Conservation (phyloP, 2,797 vertebrate genomes). For the Chloroceryle amazona region DNA sequence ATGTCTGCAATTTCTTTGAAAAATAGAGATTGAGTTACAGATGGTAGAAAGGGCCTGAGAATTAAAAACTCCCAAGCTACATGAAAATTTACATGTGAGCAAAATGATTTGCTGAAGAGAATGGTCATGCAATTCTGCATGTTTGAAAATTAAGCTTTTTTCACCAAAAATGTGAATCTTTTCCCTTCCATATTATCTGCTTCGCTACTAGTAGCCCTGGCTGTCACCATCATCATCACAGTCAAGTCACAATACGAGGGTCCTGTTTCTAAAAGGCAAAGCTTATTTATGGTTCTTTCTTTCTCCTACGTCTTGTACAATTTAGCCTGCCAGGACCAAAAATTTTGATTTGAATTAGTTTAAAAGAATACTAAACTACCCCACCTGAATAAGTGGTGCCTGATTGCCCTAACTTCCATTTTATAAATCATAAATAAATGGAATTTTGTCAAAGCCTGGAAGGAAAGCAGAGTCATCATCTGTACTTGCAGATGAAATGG, state of each 20-base stretch:
- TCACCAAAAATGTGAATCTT: slow-evolving; percentile 1
- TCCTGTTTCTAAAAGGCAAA: slow-evolving; percentile 8
- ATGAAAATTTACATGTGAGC: slow-evolving; percentile 67
- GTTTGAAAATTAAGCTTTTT: slow-evolving; percentile 43
- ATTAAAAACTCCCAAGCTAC: slow-evolving; percentile 56
- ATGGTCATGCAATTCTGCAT: slow-evolving; percentile 31
- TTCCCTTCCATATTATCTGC: not conserved
- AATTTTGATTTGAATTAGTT: not conserved
- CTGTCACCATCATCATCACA: not conserved
- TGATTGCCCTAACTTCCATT: not conserved
- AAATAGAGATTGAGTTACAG: slow-evolving; percentile 75
- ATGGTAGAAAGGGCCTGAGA: slow-evolving; percentile 70
- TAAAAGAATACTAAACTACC: slow-evolving; percentile 2
- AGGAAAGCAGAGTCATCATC: slow-evolving; percentile 33
- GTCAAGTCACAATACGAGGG: not conserved
- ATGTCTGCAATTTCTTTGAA: slow-evolving; percentile 74
- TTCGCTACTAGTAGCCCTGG: slow-evolving; percentile 1
- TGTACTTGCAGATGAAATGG: not conserved
- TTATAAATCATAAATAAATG: slow-evolving; percentile 7
- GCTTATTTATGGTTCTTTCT: not conserved
- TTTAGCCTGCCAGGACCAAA: slow-evolving; percentile 9
- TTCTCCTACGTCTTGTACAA: not conserved
- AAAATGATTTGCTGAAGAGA: slow-evolving; percentile 57
- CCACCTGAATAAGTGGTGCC: not conserved
- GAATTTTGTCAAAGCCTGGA: not conserved